Percentiles rank a stretch among this genome's conserved stretches.
These are phyloP conservation scores for Hippopotamyrus pictus DNA, from an alignment of 2,797 vertebrate species.

Conservation along the genomic window DNA sequence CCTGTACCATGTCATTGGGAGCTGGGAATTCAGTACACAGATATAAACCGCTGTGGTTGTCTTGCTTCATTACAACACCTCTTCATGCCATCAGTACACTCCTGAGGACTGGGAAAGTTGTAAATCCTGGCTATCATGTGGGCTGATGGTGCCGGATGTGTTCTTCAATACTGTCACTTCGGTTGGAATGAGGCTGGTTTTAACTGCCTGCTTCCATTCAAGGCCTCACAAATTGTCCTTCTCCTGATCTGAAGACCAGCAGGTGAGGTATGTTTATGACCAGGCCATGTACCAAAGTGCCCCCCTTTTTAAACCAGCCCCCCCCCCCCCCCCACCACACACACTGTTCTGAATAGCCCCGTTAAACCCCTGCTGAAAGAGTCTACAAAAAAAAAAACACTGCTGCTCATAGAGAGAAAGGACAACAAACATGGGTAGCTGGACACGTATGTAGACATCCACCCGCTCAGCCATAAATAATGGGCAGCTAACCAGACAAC, in stretches of 20 bases:
- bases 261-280: conserved; percentile 6
- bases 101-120: neutral
- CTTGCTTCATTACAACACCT: neutral
- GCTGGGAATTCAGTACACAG: neutral
- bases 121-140: neutral
- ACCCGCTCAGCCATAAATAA: conserved; percentile 41
- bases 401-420: neutral
- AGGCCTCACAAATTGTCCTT: conserved; percentile 8
- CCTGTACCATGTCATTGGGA: neutral
- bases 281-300: neutral
- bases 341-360: neutral
- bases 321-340: neutral
- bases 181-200: conserved; percentile 8
- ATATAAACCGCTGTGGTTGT: neutral
- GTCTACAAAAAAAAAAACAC: neutral
- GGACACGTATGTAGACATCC: neutral
- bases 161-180: conserved; percentile 2
- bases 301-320: neutral
- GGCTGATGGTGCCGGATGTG: neutral
- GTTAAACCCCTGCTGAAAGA: neutral
- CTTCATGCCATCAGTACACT: neutral
- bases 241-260: neutral
- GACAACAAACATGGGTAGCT: neutral
- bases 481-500: conserved; percentile 54
- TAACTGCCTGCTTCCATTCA: conserved; percentile 10